Evolutionary conservation across 1,140 invertebrate species (phyloP), one percentile per base, ranked within the genome.

Genomic region (Polyergus mexicanus): DNA sequence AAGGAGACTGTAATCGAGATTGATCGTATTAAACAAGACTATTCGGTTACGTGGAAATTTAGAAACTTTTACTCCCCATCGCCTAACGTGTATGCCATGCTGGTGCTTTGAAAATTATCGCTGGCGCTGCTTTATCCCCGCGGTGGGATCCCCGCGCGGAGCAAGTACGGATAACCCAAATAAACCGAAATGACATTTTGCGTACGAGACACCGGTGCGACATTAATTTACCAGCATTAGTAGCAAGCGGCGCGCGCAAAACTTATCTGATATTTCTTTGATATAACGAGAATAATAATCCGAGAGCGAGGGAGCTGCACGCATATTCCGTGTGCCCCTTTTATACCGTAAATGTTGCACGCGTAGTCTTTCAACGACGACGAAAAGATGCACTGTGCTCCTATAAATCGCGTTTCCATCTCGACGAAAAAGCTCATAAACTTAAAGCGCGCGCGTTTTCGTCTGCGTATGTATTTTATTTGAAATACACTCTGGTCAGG

Each of bases 151-250:
- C 44, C 22, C 13, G 7, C 32, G 22, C 54, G 28, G 25, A 60
- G 54, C 54, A 72, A 83, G 72, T 83, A 72, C 44, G 78, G 68
- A 81, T 71, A 71, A 81, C 51, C 66, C 66, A 41, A 81, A 74
- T 83, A 84, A 84, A 72, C 69, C 72, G 81, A 75, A 84, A 77
- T 84, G 44, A 75, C 81, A 65, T 84, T 84, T 84, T 22, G 62
- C 81, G 35, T 63, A 63, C 71, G 62, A 84, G 62, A 77, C 81
- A 75, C 58, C 32, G 72, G 58, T 22, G 38, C 62, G 81, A 84
- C 60, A 77, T 84, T 84, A 84, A 84, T 84, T 84, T 74, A 74
- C 66, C 54, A 81, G 54, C 66, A 54, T 72, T 72, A 60, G 78
- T 54, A 41, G 68, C 78, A 83, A 38, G 28, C 68, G 58, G 68